Base-by-base conservation (phyloP, 2,113 vertebrate genomes). In the Clarias gariepinus region DNA sequence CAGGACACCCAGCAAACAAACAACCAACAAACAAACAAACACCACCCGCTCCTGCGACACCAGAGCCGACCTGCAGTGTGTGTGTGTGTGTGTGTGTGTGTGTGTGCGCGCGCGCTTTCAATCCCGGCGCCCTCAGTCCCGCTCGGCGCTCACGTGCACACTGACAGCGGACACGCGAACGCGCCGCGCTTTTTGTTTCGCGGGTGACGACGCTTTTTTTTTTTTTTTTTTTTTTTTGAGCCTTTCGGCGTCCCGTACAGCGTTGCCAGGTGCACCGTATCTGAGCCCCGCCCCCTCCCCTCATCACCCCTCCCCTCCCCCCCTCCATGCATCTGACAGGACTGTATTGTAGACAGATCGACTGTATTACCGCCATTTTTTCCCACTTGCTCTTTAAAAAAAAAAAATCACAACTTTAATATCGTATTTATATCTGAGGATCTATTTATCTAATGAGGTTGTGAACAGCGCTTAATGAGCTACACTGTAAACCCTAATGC, bases 21-120 rank as follows among this genome's bases (percentile, higher is more conserved):
- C 33, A 74, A 23, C 71, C 18, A 36, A 36, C 33, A 36, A 36
- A 47, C 47, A 2, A 52, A 76, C 11, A 74, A 25, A 25, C 71
- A 21, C 30, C 3, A 16, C 36, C 33, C 33, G 33, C 28, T 33
- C 66, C 18, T 33, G 47, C 95, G 94, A 94, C 86, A 86, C 58
- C 47, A 19, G 76, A 57, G 77, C 16, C 3, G 53, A 25, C n/a
- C 77, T 28, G 1, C 18, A 60, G 78, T 12, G 77, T 11, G 77
- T 36, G 33, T 36, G 33, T 36, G 33, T 36, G 33, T 36, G 33
- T 36, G 33, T 36, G 33, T 36, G 33, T 36, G 33, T 36, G 33
- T 36, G 33, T 36, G 33, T 36, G 33, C 3, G 33, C 3, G 33
- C 3, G 33, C 47, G 74, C 2, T 61, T 36, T 7, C 18, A 58